Conservation (phyloP, 2,113 vertebrate genomes). For the Bubalus kerabau region DNA sequence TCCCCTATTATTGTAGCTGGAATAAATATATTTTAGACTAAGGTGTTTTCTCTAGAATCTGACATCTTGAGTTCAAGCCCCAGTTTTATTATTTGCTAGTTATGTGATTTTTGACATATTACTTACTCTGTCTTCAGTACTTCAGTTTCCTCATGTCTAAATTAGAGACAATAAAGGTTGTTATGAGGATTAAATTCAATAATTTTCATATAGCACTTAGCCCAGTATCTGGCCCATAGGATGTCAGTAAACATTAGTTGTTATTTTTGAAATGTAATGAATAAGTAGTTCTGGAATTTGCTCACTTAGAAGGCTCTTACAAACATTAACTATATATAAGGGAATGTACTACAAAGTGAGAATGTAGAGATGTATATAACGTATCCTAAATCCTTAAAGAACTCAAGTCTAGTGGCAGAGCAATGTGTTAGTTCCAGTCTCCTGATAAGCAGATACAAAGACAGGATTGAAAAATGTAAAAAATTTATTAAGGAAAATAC, state of each 20-base stretch:
- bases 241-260: not conserved
- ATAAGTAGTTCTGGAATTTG: not conserved
- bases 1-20: not conserved
- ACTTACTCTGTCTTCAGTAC: not conserved
- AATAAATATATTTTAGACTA: not conserved
- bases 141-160: not conserved
- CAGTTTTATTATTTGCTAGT: not conserved
- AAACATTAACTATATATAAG: not conserved
- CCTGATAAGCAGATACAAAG: not conserved
- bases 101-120: not conserved
- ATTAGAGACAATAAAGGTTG: not conserved
- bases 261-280: not conserved
- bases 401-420: not conserved
- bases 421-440: not conserved
- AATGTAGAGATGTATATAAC: not conserved
- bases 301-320: not conserved
- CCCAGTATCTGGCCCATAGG: not conserved
- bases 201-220: not conserved
- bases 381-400: not conserved
- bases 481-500: not conserved
- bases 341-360: not conserved
- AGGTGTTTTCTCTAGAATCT: not conserved
- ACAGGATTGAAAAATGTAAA: not conserved
- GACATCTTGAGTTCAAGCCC: not conserved
- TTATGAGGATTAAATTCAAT: not conserved